Evolutionary conservation across 1,140 invertebrate genomes (phyloP), one percentile per base, ranked within the genome.

Genomic region (Mercenaria mercenaria): DNA sequence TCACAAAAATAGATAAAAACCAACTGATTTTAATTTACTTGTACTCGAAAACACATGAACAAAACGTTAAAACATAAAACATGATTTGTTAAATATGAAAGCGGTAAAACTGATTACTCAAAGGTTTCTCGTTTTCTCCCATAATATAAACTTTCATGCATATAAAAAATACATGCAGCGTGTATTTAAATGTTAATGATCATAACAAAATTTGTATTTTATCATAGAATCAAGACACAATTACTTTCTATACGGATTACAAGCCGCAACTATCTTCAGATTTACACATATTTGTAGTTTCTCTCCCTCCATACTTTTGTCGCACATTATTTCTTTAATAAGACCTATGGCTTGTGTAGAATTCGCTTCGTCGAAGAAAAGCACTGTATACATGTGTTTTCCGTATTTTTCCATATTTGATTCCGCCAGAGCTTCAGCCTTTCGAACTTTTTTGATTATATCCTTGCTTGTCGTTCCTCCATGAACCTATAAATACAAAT

Each of bases 301-400:
- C 61, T 92, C 81, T 61, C 95, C 95, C 29, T 88, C 77, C 72
- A 95, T 89, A 0, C 89, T 85, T n/a, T 91, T 90, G 91, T 95
- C 95, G 91, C 95, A 95, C 93, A 95, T 93, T 23, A 95, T 92
- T 82, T 95, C 94, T 84, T 95, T 95, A 26, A 95, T 93, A 37
- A 94, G 67, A 50, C 95, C 95, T 41, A 95, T 94, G 11, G 94
- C 92, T 72, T 95, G 93, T 56, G 95, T 95, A 20, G 95, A 95
- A 91, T 96, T 96, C 2, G 94, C 95, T 85, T 95, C 95, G 90
- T 96, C 95, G 89, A 95, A 94, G 76, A 95, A 95, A 32, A 95
- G 79, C 29, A 95, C 92, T 34, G 93, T 94, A 47, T 91, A 92
- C 18, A 95, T 92, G 32, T 89, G 76, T 10, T 86, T 74, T 37